Base-by-base conservation (phyloP, 2,888 invertebrate species). In the Lasioglossum lativentre region DNA sequence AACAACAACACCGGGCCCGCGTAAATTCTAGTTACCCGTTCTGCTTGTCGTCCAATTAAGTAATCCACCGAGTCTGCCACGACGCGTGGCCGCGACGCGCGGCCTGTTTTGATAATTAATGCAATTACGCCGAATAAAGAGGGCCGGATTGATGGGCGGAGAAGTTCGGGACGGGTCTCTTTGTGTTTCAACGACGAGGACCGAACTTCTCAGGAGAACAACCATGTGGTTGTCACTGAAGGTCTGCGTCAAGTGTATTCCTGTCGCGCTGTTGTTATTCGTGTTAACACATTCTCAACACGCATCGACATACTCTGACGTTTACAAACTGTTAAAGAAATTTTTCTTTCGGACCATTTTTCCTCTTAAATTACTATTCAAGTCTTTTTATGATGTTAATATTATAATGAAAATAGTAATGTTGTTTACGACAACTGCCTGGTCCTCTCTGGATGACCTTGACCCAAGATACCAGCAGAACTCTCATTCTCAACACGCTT, bases 21-120 rank as follows among this genome's bases (percentile, higher is more conserved):
- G 34, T 79, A 79, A 75, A 75, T 72, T 71, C n/a, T 79, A 83
- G 78, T 83, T 83, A 79, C 63, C 59, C 45, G 34, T 83, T 27
- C 75, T 56, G 71, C 59, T 47, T 71, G 59, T 79, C 66, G 71
- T 38, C 52, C 78, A 52, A 81, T 81, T 81, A 72, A 47, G 40
- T 42, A 38, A 30, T 42, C 16, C 76, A 23, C 14, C 63, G 40
- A 70, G 68, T 34, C 45, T 27, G 40, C 19, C 40, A 38, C 27
- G 23, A 10, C 30, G 52, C 74, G 38, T 52, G 70, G 47, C n/a
- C 16, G 30, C 56, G n/a, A 56, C 47, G 68, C 75, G 23, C 34
- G 12, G 42, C 30, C n/a, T 75, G 40, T 70, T 75, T 70, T 56
- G 34, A 42, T 59, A 42, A 70, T 80, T 80, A 66, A 68, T 40